These are phyloP conservation scores for Mylabris sibirica DNA, from an alignment of 2,888 invertebrate species.

Conservation along the genomic window DNA sequence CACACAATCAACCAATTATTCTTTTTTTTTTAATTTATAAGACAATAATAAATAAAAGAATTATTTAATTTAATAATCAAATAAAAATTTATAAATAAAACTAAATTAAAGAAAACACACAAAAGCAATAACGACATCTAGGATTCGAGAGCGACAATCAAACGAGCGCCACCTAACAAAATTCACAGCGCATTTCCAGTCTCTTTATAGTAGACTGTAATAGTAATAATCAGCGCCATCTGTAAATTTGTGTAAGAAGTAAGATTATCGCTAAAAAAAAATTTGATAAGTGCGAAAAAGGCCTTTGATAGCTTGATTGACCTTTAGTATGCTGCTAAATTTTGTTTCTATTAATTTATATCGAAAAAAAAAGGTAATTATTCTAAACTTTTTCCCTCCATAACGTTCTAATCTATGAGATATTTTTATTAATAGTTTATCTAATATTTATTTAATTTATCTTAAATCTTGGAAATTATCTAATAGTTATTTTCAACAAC, in stretches of 20 bases:
- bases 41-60: background rate
- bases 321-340: background rate
- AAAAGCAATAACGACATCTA: background rate
- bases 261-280: background rate
- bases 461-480: slow-evolving; percentile 4
- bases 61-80: background rate
- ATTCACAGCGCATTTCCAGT: background rate
- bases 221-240: background rate
- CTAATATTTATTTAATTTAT: slow-evolving; percentile 60
- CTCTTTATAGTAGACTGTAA: background rate
- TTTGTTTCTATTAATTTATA: background rate
- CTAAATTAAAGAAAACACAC: background rate
- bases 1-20: no score
- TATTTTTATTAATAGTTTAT: slow-evolving; percentile 44
- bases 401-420: slow-evolving; percentile 4
- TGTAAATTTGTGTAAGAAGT: background rate
- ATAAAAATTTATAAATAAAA: background rate
- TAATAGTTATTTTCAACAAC: slow-evolving; percentile 7
- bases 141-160: background rate
- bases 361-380: background rate
- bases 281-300: background rate
- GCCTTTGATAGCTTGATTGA: background rate
- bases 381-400: background rate
- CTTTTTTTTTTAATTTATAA: no score
- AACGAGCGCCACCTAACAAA: background rate